Evolutionary conservation across 2,113 vertebrate species (phyloP).

Genomic region (human): DNA sequence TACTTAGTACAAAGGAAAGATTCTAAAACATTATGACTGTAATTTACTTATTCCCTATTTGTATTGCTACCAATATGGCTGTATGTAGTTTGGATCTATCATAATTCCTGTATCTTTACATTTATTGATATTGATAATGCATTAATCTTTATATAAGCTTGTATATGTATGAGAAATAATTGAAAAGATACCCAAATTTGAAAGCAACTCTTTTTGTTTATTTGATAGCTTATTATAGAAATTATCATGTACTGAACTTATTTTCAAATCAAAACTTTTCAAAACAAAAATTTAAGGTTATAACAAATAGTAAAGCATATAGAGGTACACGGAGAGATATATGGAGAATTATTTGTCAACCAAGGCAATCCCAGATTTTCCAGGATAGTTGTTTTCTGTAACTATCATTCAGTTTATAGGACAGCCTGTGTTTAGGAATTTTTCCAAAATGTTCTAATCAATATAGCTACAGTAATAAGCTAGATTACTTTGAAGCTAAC

Average conservation of each 20-base stretch:
- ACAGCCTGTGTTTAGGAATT: not conserved
- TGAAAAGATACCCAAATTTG: not conserved
- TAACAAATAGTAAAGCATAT: not conserved
- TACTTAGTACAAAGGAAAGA: not conserved
- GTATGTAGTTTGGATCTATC: not conserved
- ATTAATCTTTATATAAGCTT: not conserved
- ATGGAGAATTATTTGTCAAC: not conserved
- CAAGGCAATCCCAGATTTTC: not conserved
- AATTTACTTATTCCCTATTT: not conserved
- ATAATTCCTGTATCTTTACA: not conserved
- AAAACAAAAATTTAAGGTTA: not conserved
- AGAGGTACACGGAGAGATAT: not conserved
- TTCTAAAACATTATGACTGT: not conserved
- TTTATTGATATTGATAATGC: not conserved
- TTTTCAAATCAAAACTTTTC: not conserved
- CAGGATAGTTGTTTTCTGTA: not conserved
- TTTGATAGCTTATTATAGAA: not conserved
- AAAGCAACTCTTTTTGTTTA: not conserved
- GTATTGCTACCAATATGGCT: not conserved
- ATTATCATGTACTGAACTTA: not conserved
- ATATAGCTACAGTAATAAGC: not conserved
- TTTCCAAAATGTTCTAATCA: not conserved
- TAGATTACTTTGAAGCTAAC: not conserved
- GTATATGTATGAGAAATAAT: not conserved
- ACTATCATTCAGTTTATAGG: not conserved